Evolutionary conservation across 2,113 vertebrate species (phyloP).

Genomic region (Sander lucioperca): DNA sequence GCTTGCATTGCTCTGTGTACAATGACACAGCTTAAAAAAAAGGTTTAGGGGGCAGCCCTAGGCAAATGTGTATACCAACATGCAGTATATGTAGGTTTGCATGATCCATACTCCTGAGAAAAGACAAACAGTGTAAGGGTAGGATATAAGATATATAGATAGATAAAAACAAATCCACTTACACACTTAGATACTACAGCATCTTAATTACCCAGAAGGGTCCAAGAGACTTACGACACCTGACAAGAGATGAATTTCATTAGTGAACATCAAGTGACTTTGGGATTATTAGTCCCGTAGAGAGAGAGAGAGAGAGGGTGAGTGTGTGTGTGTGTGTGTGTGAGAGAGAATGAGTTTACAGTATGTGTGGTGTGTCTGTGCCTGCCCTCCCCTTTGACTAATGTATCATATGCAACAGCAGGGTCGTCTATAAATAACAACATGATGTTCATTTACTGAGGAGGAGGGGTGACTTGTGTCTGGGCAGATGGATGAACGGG

Average conservation of each 20-base stretch:
- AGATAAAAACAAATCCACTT: slow-evolving; percentile 23
- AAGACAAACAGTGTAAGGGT: neutral
- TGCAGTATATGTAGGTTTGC: neutral
- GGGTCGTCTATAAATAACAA: slow-evolving; percentile 81
- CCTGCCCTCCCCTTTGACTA: slow-evolving; percentile 57
- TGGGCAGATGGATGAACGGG: slow-evolving; percentile 59
- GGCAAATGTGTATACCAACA: neutral
- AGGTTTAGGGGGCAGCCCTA: neutral
- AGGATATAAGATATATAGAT: slow-evolving; percentile 7
- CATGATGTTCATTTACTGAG: slow-evolving; percentile 68
- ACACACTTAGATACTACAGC: neutral
- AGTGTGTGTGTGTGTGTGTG: slow-evolving; percentile 12
- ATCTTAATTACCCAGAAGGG: slow-evolving; percentile 36
- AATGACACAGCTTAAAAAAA: neutral
- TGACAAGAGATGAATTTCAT: slow-evolving; percentile 46
- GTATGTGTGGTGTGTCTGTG: slow-evolving; percentile 26
- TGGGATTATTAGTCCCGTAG: slow-evolving; percentile 51
- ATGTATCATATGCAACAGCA: slow-evolving; percentile 61
- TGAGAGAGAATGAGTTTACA: slow-evolving; percentile 19
- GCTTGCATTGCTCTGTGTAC: neutral
- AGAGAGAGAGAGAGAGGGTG: neutral
- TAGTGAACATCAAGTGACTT: slow-evolving; percentile 57
- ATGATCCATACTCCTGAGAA: neutral
- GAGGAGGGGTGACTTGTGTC: slow-evolving; percentile 58
- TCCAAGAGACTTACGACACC: slow-evolving; percentile 41